These are phyloP conservation scores for Lasioglossum albipes DNA, from an alignment of 1,140 invertebrate species.

Conservation along the genomic window DNA sequence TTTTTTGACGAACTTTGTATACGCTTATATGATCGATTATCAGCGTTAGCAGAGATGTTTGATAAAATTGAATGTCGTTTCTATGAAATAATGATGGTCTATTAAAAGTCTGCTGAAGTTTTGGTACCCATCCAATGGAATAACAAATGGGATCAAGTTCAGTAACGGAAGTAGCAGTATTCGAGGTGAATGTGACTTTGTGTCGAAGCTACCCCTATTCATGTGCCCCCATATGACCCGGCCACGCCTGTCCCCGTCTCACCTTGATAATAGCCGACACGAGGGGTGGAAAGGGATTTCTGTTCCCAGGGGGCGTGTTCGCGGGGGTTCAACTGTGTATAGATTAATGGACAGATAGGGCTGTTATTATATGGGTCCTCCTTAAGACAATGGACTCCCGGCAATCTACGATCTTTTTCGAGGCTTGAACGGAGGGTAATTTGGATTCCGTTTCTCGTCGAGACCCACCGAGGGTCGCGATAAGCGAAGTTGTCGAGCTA, in stretches of 20 bases:
- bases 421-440: constrained; percentile 6
- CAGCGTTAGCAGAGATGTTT: too few species aligned
- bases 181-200: too few species aligned
- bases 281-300: constrained; percentile 28
- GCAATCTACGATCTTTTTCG: constrained; percentile 35
- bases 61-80: too few species aligned
- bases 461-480: background rate
- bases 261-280: constrained; percentile 23
- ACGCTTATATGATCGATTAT: too few species aligned
- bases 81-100: too few species aligned
- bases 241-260: background rate
- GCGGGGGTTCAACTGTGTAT: constrained; percentile 25
- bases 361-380: constrained; percentile 26
- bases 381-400: constrained; percentile 28
- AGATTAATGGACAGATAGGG: constrained; percentile 43
- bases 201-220: constrained; percentile 3
- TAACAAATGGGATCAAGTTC: too few species aligned
- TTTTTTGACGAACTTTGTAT: too few species aligned
- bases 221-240: constrained; percentile 4
- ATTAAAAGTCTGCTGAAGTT: too few species aligned
- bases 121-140: too few species aligned
- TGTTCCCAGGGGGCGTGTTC: constrained; percentile 13
- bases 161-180: too few species aligned
- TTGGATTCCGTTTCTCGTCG: constrained; percentile 16
- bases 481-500: background rate